phyloP scores from a whole-genome alignment of 2,888 invertebrate species.

The Tridacna gigas region DNA sequence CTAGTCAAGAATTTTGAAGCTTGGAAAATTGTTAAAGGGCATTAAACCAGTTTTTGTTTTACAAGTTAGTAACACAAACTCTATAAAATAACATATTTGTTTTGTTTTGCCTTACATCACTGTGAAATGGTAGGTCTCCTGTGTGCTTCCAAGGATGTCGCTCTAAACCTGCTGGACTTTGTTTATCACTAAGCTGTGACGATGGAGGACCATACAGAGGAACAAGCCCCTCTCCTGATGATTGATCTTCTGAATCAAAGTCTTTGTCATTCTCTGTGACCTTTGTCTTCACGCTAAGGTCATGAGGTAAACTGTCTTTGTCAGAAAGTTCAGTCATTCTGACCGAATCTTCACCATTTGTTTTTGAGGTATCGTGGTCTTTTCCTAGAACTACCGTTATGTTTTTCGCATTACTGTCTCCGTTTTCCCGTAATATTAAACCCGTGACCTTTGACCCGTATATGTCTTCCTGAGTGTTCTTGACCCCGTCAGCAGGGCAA shows the following conservation, averaged over 20 bases:
- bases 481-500: constrained; percentile 31
- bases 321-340: constrained; percentile 1
- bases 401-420: constrained; percentile 1
- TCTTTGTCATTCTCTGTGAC: constrained; percentile 13
- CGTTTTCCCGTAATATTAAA: constrained; percentile 27
- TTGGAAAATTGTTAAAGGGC: no score
- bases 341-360: neutral
- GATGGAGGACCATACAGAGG: constrained; percentile 36
- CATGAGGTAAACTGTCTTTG: constrained; percentile 35
- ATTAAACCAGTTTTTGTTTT: no score
- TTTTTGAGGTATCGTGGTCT: constrained; percentile 23
- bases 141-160: constrained; percentile 82
- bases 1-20: no score
- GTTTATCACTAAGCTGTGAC: constrained; percentile 59
- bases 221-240: constrained; percentile 4
- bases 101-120: neutral
- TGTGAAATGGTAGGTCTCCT: constrained; percentile 79
- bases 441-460: constrained; percentile 50
- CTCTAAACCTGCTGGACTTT: constrained; percentile 80
- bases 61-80: no score
- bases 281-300: constrained; percentile 52
- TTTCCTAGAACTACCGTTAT: neutral
- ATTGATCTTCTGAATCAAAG: constrained; percentile 16
- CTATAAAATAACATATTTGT: neutral
- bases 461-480: constrained; percentile 54